Conservation (phyloP, 2,113 vertebrate genomes). For the Strix uralensis region DNA sequence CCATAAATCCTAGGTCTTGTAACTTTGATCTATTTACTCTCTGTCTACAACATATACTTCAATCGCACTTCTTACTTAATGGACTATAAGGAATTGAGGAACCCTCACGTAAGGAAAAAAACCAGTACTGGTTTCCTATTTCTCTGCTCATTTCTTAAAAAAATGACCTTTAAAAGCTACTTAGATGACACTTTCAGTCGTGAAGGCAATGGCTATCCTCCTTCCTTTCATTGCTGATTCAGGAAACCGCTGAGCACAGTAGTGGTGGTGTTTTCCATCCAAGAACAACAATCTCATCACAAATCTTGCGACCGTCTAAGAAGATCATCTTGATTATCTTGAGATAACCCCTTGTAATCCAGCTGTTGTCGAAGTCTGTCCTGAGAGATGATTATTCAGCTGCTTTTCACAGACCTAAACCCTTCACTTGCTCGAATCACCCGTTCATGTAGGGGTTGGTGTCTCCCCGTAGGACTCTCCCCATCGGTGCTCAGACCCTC, state of each 20-base stretch:
- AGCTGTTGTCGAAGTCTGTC: background rate
- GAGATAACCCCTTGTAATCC: background rate
- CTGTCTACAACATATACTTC: background rate
- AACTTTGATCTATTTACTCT: background rate
- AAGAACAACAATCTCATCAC: background rate
- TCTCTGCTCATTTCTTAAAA: background rate
- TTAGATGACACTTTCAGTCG: background rate
- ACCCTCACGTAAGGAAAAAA: rapidly evolving
- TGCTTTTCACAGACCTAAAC: background rate
- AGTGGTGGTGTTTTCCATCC: background rate
- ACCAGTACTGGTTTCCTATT: background rate
- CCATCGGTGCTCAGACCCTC: background rate
- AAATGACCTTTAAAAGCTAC: background rate
- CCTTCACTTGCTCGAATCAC: background rate
- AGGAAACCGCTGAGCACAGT: background rate
- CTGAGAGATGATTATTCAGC: background rate
- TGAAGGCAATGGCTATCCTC: background rate
- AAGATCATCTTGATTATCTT: background rate
- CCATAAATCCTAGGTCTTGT: background rate
- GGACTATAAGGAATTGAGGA: background rate
- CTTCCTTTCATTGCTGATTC: background rate
- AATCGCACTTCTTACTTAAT: background rate
- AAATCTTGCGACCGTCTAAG: background rate
- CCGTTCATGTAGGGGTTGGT: rapidly evolving
- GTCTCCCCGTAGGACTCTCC: background rate